These are phyloP conservation scores for Peromyscus eremicus DNA, from an alignment of 2,797 vertebrate genomes.

Conservation along the genomic window DNA sequence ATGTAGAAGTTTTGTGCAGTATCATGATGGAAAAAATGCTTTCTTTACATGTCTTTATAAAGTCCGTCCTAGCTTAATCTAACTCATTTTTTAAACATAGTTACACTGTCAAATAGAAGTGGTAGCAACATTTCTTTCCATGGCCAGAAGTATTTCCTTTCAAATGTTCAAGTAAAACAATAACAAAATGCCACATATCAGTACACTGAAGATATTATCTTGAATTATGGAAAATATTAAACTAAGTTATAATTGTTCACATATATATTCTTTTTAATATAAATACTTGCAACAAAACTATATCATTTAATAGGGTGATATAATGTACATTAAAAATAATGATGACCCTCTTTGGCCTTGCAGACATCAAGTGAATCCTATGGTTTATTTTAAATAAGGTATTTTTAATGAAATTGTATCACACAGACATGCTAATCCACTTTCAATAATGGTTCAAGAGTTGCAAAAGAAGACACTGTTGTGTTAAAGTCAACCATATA, in stretches of 20 bases:
- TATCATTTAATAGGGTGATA: not conserved
- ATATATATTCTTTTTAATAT: not conserved
- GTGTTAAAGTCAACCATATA: not conserved
- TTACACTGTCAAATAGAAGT: slow-evolving; percentile 34
- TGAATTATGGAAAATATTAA: slow-evolving; percentile 36
- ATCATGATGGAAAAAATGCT: slow-evolving; percentile 2
- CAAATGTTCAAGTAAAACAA: slow-evolving; percentile 27
- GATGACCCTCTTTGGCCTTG: not conserved
- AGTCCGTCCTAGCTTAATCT: not conserved
- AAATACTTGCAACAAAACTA: not conserved
- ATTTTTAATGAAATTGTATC: slow-evolving; percentile 46
- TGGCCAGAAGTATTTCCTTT: slow-evolving; percentile 26
- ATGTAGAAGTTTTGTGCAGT: slow-evolving; percentile 33
- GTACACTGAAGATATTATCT: slow-evolving; percentile 26
- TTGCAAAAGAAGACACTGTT: not conserved
- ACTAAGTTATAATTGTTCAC: slow-evolving; percentile 3
- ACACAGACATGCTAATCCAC: not conserved
- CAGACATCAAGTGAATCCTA: not conserved
- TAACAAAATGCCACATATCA: not conserved
- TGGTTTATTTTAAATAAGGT: not conserved
- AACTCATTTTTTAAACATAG: slow-evolving; percentile 58
- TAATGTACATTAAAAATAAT: not conserved
- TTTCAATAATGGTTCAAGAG: not conserved
- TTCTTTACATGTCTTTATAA: slow-evolving; percentile 47
- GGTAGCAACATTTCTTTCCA: not conserved